Conservation (phyloP, 2,888 invertebrate species). For the Magallana nippona region DNA sequence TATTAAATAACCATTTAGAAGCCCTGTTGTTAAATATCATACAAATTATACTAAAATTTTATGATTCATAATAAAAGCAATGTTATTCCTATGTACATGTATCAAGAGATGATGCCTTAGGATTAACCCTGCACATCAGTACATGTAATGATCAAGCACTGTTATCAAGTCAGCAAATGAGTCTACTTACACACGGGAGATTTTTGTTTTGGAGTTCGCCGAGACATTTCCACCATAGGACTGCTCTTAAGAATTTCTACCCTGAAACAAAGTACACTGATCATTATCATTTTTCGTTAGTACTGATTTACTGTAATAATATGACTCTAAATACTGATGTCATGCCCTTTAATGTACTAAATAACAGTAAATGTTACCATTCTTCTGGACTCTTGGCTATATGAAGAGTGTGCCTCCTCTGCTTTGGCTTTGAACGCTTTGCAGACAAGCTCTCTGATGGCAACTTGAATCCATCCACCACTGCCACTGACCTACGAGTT, state of each 20-base stretch:
- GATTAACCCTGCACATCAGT: too few species aligned
- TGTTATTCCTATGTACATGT: too few species aligned
- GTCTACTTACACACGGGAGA: conserved; percentile 48
- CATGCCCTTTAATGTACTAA: too few species aligned
- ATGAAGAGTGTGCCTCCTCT: conserved; percentile 54
- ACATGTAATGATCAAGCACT: too few species aligned
- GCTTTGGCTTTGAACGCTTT: conserved; percentile 54
- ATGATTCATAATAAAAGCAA: too few species aligned
- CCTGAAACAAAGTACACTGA: conserved; percentile 60
- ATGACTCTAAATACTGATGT: too few species aligned
- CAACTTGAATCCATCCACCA: conserved; percentile 47
- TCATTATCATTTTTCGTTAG: too few species aligned
- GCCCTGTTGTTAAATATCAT: too few species aligned
- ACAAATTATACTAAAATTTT: too few species aligned
- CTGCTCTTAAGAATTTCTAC: conserved; percentile 71
- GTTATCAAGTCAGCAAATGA: background rate
- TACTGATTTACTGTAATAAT: too few species aligned
- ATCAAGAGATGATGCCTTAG: too few species aligned
- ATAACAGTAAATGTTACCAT: conserved; percentile 40
- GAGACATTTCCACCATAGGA: conserved; percentile 76
- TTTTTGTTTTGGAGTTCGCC: conserved; percentile 63
- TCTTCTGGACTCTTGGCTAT: conserved; percentile 51
- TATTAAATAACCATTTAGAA: too few species aligned
- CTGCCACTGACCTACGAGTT: background rate
- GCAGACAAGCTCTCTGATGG: conserved; percentile 56